phyloP scores from a whole-genome alignment of 2,113 vertebrate genomes.

The Larimichthys polyactis region DNA sequence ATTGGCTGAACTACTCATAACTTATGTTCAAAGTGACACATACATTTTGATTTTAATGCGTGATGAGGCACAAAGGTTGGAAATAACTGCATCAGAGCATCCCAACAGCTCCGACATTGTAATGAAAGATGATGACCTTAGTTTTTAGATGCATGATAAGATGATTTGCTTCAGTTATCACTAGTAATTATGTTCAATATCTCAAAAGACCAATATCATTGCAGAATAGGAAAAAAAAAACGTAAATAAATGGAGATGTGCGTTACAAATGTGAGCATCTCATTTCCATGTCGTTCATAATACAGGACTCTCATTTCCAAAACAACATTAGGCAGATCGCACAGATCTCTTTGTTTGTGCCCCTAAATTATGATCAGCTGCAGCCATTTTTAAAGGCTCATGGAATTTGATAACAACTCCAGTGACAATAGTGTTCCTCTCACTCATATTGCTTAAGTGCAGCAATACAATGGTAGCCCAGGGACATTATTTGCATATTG shows the following conservation, averaged over 20 bases:
- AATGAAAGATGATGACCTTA: background rate
- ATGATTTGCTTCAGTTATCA: background rate
- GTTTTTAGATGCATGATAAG: background rate
- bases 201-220: constrained; percentile 9
- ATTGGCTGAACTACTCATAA: background rate
- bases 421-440: constrained; percentile 47
- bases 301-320: constrained; percentile 31
- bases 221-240: constrained; percentile 9
- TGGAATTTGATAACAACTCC: constrained; percentile 61
- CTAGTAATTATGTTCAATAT: background rate
- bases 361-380: constrained; percentile 44
- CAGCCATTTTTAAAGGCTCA: constrained; percentile 52
- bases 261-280: constrained; percentile 34
- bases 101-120: background rate
- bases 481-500: constrained; percentile 78
- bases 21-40: too few relatives aligned
- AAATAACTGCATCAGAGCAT: background rate
- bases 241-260: constrained; percentile 25
- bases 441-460: constrained; percentile 57
- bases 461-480: constrained; percentile 65
- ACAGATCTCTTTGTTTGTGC: constrained; percentile 51
- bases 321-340: constrained; percentile 37
- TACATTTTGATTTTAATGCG: background rate
- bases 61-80: background rate
- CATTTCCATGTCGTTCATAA: constrained; percentile 50